A percentile compares a stretch with the other conserved stretches of the same genome.
phyloP scores from a whole-genome alignment of 1,140 invertebrate genomes.

The Zophobas morio region DNA sequence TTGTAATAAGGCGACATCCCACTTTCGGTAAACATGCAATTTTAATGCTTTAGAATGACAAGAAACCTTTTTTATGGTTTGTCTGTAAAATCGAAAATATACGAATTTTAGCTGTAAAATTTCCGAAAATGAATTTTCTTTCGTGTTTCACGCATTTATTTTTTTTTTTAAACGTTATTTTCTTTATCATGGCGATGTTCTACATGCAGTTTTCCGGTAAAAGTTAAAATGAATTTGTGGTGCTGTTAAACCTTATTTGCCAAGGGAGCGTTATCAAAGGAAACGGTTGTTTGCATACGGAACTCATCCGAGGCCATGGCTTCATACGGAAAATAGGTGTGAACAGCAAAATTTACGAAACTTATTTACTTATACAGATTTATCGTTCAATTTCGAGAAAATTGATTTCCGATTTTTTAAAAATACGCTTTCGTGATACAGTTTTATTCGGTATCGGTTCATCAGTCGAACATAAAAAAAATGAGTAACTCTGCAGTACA shows the following conservation, averaged over 20 bases:
- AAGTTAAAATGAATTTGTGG: slow-evolving; percentile 33
- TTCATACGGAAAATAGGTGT: slow-evolving; percentile 40
- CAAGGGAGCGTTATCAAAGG: slow-evolving; percentile 40
- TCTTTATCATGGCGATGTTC: background rate
- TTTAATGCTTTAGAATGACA: slow-evolving; percentile 16
- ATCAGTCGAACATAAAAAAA: too few relatives aligned
- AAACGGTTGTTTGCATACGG: slow-evolving; percentile 39
- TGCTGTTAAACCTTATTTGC: slow-evolving; percentile 25
- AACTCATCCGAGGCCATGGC: slow-evolving; percentile 26
- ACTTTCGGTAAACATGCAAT: slow-evolving; percentile 39
- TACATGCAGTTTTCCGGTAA: slow-evolving; percentile 20
- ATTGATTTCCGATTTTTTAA: background rate
- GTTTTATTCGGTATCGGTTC: too few relatives aligned
- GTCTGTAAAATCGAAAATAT: background rate
- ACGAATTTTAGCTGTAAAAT: background rate
- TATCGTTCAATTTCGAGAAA: slow-evolving; percentile 6
- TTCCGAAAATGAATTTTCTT: background rate
- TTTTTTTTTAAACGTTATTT: background rate
- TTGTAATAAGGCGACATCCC: slow-evolving; percentile 41
- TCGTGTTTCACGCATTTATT: background rate
- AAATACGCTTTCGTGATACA: background rate
- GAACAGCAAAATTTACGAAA: slow-evolving; percentile 17
- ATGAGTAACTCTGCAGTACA: too few relatives aligned
- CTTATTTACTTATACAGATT: slow-evolving; percentile 7
- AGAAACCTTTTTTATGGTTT: background rate